Base-by-base conservation (phyloP, 2,888 invertebrate species). In the Dryobota labecula region DNA sequence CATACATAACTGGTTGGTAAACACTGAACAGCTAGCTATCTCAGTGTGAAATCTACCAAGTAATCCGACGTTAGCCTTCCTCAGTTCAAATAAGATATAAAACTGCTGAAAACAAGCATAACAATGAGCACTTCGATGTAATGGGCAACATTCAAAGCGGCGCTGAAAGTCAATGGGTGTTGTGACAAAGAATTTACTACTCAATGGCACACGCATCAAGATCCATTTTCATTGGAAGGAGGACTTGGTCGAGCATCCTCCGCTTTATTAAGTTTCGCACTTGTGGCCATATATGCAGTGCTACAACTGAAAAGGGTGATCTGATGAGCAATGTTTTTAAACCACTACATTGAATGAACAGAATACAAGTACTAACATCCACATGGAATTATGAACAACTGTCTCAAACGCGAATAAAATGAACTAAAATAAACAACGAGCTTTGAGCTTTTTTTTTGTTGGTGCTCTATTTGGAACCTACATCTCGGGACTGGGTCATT, bases 401-500 rank as follows among this genome's bases (percentile, higher is more conserved):
- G 13, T 30, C 6, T 36, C n/a, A n/a, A 51, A 53, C 20, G 36
- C 38, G n/a, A 49, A 11, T 33, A 45, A 70, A 67, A n/a, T n/a
- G n/a, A n/a, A 60, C 45, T 49, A 67, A 62, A 54, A 51, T 27
- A 64, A 56, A 65, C 54, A 27, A 41, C 8, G 30, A 33, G 24
- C 20, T 62, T 62, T 33, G 20, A 27, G n/a, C 27, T 43, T 79
- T 74, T n/a, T 43, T 79, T 76, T 61, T 67, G 45, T 51, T 45
- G 24, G 24, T 72, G 75, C 68, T 74, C 77, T 75, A 84, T 85
- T 84, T 84, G 56, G 73, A 78, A 77, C 77, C 77, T 62, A 38
- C 78, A 79, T 77, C 77, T 70, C 75, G 77, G 72, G 77, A 86
- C 83, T 86, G 82, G 84, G 85, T 89, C 88, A 76, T 58, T 73